Conservation (phyloP, 2,888 invertebrate genomes). For the Aphodius granarius region DNA sequence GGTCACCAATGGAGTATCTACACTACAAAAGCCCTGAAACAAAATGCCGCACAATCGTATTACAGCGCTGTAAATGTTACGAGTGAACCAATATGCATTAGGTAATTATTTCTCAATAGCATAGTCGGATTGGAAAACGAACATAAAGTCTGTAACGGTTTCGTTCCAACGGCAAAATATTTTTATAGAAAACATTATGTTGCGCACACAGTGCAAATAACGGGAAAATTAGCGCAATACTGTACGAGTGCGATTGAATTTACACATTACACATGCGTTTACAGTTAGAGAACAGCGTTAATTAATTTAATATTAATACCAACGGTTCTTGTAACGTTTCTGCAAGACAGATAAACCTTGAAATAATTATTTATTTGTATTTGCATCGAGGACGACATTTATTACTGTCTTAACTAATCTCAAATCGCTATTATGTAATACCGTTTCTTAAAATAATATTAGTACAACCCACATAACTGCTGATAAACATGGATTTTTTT, state of each 20-base stretch:
- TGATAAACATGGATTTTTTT: background rate
- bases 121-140: background rate
- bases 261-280: background rate
- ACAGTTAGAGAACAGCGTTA: background rate
- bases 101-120: background rate
- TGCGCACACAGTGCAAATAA: background rate
- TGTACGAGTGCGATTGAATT: background rate
- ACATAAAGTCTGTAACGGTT: background rate
- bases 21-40: background rate
- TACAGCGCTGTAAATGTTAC: background rate
- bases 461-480: background rate
- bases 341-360: background rate
- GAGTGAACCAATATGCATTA: background rate
- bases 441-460: background rate
- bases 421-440: background rate
- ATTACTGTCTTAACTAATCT: background rate
- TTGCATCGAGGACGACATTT: background rate
- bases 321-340: background rate
- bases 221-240: background rate
- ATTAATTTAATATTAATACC: background rate
- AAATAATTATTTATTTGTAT: background rate
- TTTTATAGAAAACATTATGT: background rate
- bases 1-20: background rate
- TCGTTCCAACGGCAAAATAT: background rate
- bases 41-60: background rate